These are phyloP conservation scores for Coptodon rendalli DNA, from an alignment of 2,113 vertebrate genomes.

Conservation along the genomic window DNA sequence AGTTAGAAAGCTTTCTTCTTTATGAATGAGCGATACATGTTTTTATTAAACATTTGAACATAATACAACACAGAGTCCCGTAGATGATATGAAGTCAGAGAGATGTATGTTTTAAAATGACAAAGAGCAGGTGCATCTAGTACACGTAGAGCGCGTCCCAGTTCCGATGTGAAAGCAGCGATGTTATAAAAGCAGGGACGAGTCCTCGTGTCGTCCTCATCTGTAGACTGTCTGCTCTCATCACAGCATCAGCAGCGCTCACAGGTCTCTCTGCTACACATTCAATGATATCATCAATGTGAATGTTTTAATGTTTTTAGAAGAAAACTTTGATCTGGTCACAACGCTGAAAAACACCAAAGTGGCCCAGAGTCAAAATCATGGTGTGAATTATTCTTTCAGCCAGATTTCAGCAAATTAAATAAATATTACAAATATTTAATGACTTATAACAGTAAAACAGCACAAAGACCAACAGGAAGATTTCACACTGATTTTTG, in stretches of 20 bases:
- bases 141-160: too few species aligned
- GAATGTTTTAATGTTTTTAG: too few species aligned
- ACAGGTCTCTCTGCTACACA: background rate
- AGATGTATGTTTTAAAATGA: too few species aligned
- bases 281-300: fast-evolving
- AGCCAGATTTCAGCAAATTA: fast-evolving
- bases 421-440: background rate
- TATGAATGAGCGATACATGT: too few species aligned
- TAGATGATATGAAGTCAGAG: too few species aligned
- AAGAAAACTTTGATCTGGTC: fast-evolving
- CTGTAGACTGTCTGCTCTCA: background rate
- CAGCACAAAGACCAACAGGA: fast-evolving
- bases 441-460: fast-evolving
- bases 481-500: background rate
- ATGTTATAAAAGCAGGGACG: background rate
- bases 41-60: too few species aligned
- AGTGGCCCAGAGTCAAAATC: background rate
- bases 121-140: too few species aligned
- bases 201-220: background rate
- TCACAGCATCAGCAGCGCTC: background rate
- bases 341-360: background rate
- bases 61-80: too few species aligned
- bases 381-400: fast-evolving
- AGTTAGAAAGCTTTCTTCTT: too few species aligned
- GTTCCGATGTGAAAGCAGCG: background rate